These are phyloP conservation scores for Pungitius pungitius DNA, from an alignment of 2,113 vertebrate species.

Conservation along the genomic window DNA sequence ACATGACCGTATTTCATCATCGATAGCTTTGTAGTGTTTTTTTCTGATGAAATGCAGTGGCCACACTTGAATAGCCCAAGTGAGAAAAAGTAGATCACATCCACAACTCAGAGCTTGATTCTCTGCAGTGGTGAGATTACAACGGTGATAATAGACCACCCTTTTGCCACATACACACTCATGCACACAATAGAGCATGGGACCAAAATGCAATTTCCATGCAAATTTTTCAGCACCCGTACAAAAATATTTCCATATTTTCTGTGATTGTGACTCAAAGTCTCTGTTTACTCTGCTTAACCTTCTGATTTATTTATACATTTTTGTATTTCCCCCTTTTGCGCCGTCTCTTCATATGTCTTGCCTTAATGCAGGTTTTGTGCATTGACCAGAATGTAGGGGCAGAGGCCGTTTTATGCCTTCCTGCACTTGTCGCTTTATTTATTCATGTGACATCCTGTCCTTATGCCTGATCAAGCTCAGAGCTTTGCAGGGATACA, in stretches of 20 bases:
- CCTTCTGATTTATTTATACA: constrained; percentile 76
- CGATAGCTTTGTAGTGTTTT: constrained; percentile 16
- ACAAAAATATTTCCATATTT: constrained; percentile 71
- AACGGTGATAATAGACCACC: constrained; percentile 71
- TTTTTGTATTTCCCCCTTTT: constrained; percentile 27
- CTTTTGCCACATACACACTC: constrained; percentile 42
- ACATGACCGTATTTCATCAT: constrained; percentile 24
- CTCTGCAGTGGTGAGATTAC: constrained; percentile 64
- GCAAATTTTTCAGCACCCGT: constrained; percentile 73
- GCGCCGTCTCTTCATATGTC: constrained; percentile 37
- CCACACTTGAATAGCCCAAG: constrained; percentile 25
- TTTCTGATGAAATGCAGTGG: neutral
- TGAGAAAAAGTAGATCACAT: constrained; percentile 35
- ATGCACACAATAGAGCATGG: constrained; percentile 53
- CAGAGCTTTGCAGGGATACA: constrained; percentile 74
- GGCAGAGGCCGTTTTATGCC: constrained; percentile 41
- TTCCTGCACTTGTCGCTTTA: constrained; percentile 59
- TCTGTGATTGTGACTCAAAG: constrained; percentile 53
- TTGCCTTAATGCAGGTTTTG: constrained; percentile 59
- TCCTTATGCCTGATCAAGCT: constrained; percentile 77
- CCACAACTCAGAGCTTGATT: constrained; percentile 34
- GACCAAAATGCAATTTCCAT: constrained; percentile 79
- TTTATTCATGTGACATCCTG: constrained; percentile 76
- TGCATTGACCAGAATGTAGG: constrained; percentile 65
- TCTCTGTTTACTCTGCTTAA: constrained; percentile 65